Conservation (phyloP, 2,888 invertebrate genomes). For the Ischnus inquisitorius region DNA sequence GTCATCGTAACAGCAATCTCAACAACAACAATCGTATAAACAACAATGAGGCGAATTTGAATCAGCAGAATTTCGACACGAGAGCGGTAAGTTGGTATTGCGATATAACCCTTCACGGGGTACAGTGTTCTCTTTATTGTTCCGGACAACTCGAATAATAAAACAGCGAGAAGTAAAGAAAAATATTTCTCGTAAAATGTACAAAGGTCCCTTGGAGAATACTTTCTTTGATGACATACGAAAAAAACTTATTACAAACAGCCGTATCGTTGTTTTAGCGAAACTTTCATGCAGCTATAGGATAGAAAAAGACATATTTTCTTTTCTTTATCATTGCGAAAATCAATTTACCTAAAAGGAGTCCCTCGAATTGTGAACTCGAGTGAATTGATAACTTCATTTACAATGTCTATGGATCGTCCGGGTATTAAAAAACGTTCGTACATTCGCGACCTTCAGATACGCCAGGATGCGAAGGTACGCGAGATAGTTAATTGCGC, state of each 20-base stretch:
- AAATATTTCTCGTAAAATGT: no score
- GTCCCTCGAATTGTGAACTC: background rate
- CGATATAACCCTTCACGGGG: background rate
- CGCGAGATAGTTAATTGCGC: conserved; percentile 77
- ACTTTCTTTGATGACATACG: no score
- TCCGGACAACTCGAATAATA: background rate
- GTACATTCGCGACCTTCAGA: conserved; percentile 18
- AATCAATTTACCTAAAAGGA: background rate
- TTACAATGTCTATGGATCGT: conserved; percentile 6
- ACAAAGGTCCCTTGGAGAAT: no score
- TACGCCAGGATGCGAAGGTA: conserved; percentile 62
- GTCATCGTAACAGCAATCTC: conserved; percentile 73
- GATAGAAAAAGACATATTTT: background rate
- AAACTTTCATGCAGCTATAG: background rate
- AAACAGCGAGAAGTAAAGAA: no score
- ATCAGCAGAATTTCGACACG: conserved; percentile 75
- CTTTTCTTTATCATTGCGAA: background rate
- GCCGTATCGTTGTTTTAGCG: background rate
- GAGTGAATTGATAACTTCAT: background rate
- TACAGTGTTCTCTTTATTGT: background rate
- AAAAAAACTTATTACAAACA: conserved; percentile 24
- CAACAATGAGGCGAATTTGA: conserved; percentile 79
- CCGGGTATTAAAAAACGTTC: background rate
- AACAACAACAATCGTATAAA: conserved; percentile 81
- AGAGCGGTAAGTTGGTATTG: conserved; percentile 80